phyloP scores from a whole-genome alignment of 1,140 invertebrate species.

The Argopecten irradians region DNA sequence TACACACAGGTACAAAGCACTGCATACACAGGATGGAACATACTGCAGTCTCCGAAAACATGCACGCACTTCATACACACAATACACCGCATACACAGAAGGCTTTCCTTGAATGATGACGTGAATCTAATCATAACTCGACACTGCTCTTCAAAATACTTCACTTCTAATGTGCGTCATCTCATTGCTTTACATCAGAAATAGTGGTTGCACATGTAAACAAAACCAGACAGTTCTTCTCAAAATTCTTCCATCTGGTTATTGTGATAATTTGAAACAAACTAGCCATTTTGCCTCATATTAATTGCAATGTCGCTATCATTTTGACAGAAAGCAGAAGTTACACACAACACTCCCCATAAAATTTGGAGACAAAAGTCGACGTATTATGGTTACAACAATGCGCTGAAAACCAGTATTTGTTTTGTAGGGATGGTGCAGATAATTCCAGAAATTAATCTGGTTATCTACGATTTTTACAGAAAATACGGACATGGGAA shows the following conservation, averaged over 20 bases:
- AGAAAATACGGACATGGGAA: background rate
- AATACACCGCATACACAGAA: too few species aligned
- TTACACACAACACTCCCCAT: background rate
- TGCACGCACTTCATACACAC: too few species aligned
- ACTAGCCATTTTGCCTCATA: background rate
- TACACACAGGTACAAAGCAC: too few species aligned
- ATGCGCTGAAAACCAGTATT: background rate
- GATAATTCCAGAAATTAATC: too few species aligned
- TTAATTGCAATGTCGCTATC: background rate
- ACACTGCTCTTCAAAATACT: background rate
- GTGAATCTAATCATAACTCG: too few species aligned
- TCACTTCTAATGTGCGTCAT: background rate
- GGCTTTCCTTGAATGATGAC: too few species aligned
- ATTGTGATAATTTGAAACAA: background rate
- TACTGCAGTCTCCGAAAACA: too few species aligned
- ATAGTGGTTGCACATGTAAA: too few species aligned
- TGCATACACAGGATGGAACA: too few species aligned
- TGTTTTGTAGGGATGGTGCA: background rate
- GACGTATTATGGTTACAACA: background rate
- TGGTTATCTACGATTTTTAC: background rate
- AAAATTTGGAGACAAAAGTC: background rate
- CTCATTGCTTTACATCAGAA: too few species aligned
- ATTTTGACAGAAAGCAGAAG: background rate
- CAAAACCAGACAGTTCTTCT: too few species aligned
- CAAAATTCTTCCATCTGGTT: background rate